Base-by-base conservation (phyloP, 2,797 vertebrate genomes). In the Labroides dimidiatus region DNA sequence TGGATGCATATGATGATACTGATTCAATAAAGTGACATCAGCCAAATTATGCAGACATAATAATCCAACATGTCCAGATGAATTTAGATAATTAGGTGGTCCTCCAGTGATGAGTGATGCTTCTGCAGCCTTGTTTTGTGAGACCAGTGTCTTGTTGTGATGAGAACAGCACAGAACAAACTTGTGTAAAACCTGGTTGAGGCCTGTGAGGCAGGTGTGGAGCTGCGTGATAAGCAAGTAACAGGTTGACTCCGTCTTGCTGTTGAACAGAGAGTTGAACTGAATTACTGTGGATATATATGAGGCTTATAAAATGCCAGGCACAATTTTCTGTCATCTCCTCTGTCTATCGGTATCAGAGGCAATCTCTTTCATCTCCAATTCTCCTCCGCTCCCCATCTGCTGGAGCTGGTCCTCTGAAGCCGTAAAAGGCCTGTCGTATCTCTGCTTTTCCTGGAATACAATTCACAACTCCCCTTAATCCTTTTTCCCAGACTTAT, bases 301-400 rank as follows among this genome's bases (percentile, higher is more conserved):
- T 77, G 64, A 81, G 78, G 77, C 72, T 87, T 77, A 88, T 86
- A 64, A 84, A 88, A 86, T 78, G 62, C 82, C 76, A 68, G 50
- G 42, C 76, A 77, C 80, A 72, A 57, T 82, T 86, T 69, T 70
- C 68, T 50, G 24, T 76, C 67, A 49, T 81, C 60, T 75, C 59
- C 53, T 76, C 65, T 70, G 63, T 71, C 68, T 54, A 77, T 82
- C 59, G 42, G 53, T 73, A 78, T 83, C 77, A 69, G 49, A 75
- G 72, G 64, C 66, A 10, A 80, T 80, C 77, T 83, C 76, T 87
- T 75, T 87, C 72, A 84, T 89, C 78, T 72, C 44, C n/a, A 51
- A 81, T 82, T 84, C 68, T 80, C 67, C 55, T 51, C 58, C 44
- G 55, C 69, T 72, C 27, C 67, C 45, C 77, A 69, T 87, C 61